These are phyloP conservation scores for Sphyrna mokarran DNA, from an alignment of 2,113 vertebrate species.

Conservation along the genomic window DNA sequence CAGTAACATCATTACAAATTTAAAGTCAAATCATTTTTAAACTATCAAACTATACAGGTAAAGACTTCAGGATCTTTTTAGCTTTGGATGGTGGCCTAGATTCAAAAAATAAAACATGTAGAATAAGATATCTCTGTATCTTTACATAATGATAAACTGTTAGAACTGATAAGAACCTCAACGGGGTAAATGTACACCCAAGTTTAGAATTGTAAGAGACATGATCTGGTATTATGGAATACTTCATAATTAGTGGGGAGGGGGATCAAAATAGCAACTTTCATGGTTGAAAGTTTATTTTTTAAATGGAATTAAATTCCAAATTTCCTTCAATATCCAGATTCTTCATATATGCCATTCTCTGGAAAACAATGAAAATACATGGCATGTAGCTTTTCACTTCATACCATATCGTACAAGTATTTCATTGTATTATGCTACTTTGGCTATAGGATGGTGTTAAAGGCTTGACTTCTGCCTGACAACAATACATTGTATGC, in stretches of 20 bases:
- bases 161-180: not conserved
- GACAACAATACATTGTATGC: not conserved
- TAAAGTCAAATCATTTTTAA: not conserved
- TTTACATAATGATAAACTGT: not conserved
- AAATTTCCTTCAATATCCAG: not conserved
- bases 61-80: not conserved
- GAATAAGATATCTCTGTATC: not conserved
- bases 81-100: not conserved
- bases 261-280: conserved; percentile 11
- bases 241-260: not conserved
- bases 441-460: conserved; percentile 24
- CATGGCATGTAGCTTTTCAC: not conserved
- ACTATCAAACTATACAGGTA: not conserved
- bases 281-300: not conserved
- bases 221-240: not conserved
- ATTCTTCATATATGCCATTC: not conserved
- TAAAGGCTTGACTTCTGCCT: not conserved
- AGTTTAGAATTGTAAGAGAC: not conserved
- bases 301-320: not conserved
- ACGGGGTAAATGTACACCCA: not conserved
- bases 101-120: not conserved
- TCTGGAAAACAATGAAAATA: conserved; percentile 19
- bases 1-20: not conserved
- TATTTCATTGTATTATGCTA: not conserved
- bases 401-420: not conserved